Conservation (phyloP, 2,888 invertebrate species). For the Villa cingulata region DNA sequence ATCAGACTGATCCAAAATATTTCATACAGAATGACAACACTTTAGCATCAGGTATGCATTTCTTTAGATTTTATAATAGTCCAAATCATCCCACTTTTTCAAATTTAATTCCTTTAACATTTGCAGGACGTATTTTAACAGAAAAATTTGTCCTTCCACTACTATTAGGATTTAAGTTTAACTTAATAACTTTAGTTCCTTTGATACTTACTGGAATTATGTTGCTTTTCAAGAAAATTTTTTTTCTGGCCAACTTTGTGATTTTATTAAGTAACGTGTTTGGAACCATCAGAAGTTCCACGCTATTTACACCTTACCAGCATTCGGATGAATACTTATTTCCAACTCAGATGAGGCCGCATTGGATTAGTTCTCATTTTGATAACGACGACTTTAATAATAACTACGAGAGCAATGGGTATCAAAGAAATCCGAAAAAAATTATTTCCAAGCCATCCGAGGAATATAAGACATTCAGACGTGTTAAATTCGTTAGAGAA, state of each 20-base stretch:
- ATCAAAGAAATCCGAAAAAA: not conserved
- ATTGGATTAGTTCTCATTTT: too few relatives aligned
- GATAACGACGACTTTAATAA: too few relatives aligned
- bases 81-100: not conserved
- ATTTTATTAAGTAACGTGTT: conserved; percentile 55
- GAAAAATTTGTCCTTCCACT: conserved; percentile 63
- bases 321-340: too few relatives aligned
- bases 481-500: not conserved
- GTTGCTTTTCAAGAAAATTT: conserved; percentile 62
- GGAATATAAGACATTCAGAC: not conserved
- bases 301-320: not conserved
- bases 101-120: not conserved
- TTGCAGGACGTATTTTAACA: conserved; percentile 57
- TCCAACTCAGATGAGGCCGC: too few relatives aligned
- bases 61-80: not conserved
- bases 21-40: not conserved
- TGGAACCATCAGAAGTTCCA: not conserved
- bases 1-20: conserved; percentile 29
- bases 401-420: not conserved
- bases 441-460: not conserved
- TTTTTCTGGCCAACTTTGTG: conserved; percentile 60
- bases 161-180: conserved; percentile 67
- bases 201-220: conserved; percentile 56
- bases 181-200: conserved; percentile 58
- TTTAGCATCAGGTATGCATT: not conserved